Conservation (phyloP, 2,113 vertebrate genomes). For the Picathartes gymnocephalus region DNA sequence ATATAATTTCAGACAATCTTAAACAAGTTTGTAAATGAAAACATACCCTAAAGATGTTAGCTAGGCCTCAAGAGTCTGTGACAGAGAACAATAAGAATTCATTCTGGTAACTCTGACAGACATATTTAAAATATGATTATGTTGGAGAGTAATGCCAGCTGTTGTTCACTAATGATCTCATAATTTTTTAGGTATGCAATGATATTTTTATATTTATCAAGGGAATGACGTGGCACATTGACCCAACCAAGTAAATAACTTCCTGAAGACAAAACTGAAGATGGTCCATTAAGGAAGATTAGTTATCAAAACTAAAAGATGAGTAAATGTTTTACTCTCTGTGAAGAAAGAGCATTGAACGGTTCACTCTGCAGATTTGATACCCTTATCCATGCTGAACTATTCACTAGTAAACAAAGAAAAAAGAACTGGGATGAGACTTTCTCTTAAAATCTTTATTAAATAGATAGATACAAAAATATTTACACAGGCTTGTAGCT, state of each 20-base stretch:
- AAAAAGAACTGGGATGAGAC: background rate
- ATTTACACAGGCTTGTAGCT: background rate
- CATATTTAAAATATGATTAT: slow-evolving; percentile 14
- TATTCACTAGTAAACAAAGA: background rate
- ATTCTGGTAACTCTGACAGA: background rate
- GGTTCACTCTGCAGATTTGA: background rate
- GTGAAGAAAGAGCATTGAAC: background rate
- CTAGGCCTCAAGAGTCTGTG: background rate
- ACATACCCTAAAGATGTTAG: background rate
- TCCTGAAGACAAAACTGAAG: background rate
- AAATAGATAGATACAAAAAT: background rate
- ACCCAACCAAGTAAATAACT: background rate
- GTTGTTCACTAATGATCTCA: background rate
- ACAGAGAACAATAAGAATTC: background rate
- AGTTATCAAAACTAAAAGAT: background rate
- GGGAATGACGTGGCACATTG: background rate
- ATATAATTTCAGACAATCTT: background rate
- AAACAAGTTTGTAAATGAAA: background rate
- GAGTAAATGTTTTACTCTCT: background rate
- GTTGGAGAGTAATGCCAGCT: background rate
- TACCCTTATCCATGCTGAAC: background rate
- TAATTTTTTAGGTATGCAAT: background rate
- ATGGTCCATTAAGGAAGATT: background rate
- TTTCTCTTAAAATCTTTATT: background rate
- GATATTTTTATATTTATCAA: background rate